A percentile compares a stretch with the other conserved stretches of the same genome.
phyloP scores from a whole-genome alignment of 1,140 invertebrate genomes.

The Ceratosolen fusciceps region DNA sequence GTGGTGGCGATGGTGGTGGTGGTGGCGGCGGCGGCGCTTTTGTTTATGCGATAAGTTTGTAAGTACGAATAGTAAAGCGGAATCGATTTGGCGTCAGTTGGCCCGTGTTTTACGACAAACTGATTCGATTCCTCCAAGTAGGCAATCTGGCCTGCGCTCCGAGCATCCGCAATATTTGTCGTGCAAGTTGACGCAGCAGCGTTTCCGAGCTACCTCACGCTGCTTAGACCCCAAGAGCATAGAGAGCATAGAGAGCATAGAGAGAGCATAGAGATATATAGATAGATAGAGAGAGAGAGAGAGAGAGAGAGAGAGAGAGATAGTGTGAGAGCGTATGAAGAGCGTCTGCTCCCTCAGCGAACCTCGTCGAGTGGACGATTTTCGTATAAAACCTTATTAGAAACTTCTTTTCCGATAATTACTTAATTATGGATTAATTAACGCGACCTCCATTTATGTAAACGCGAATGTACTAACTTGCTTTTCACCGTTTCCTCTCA shows the following conservation, averaged over 20 bases:
- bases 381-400: neutral
- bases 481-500: neutral
- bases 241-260: neutral
- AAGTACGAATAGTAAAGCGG: neutral
- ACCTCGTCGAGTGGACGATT: too few species aligned
- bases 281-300: neutral
- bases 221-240: neutral
- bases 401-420: constrained; percentile 16
- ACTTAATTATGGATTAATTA: constrained; percentile 45
- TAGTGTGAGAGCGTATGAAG: neutral
- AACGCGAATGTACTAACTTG: neutral
- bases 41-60: neutral
- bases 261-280: neutral
- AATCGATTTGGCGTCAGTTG: neutral
- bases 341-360: too few species aligned
- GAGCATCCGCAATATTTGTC: neutral
- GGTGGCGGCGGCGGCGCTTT: neutral
- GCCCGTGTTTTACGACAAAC: neutral
- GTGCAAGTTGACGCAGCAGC: neutral
- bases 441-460: neutral
- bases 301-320: neutral
- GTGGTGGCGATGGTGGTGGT: too few species aligned
- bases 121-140: neutral
- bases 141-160: neutral
- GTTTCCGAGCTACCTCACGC: too few species aligned